phyloP scores from a whole-genome alignment of 2,113 vertebrate genomes.

The Synchiropus splendidus region DNA sequence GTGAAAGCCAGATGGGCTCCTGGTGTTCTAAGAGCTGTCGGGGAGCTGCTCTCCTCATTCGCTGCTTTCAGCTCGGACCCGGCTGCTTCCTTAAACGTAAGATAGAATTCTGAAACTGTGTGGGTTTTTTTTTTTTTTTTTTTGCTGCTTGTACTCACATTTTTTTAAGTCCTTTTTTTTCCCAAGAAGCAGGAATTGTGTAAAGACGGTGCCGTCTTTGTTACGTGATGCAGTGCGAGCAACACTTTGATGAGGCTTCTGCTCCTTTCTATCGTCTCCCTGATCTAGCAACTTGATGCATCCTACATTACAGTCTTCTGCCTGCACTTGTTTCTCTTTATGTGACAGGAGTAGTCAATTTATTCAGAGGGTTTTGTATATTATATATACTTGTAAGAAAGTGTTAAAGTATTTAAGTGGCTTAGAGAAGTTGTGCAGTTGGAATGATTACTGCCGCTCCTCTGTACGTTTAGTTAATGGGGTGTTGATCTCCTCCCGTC shows the following conservation, averaged over 20 bases:
- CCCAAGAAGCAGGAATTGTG: background rate
- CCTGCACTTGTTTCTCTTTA: constrained; percentile 9
- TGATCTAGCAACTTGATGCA: constrained; percentile 7
- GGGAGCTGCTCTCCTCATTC: background rate
- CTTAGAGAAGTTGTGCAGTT: constrained; percentile 7
- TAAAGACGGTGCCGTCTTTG: background rate
- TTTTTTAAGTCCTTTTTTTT: constrained; percentile 2
- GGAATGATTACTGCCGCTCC: constrained; percentile 5
- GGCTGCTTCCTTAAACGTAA: constrained; percentile 3
- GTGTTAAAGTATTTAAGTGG: constrained; percentile 18
- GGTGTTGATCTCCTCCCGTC: background rate
- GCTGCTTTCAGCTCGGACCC: background rate
- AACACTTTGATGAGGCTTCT: constrained; percentile 4
- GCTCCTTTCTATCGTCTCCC: constrained; percentile 1
- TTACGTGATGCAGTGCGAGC: constrained; percentile 4
- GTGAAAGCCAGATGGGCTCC: too few species aligned
- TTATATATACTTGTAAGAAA: constrained; percentile 48
- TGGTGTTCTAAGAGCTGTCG: constrained; percentile 3
- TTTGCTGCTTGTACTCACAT: background rate
- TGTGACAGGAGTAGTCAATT: constrained; percentile 10
- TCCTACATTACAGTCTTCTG: constrained; percentile 13
- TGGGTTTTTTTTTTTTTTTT: constrained; percentile 6
- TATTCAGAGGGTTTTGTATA: constrained; percentile 41
- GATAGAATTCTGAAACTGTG: background rate
- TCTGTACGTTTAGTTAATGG: background rate